Base-by-base conservation (phyloP, 2,797 vertebrate species). In the Pipistrellus nathusii region DNA sequence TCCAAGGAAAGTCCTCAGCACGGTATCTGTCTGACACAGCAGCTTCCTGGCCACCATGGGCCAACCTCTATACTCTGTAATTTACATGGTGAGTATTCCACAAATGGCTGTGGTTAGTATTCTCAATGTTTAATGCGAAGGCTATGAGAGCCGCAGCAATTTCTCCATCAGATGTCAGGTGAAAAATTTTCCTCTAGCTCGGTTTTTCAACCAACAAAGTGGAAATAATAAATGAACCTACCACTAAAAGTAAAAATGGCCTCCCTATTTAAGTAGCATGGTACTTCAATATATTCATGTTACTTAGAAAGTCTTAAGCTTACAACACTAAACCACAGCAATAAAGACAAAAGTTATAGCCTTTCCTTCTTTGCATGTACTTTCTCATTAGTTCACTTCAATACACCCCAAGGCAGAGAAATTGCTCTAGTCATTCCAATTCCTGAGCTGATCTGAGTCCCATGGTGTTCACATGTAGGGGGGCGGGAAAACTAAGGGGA, bases 131-230 rank as follows among this genome's bases (percentile, higher is more conserved):
- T 12, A 76, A 25, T 25, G 6, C 81, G 32, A 27, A 82, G 10
- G 38, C 41, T 8, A 71, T 14, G 6, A 91, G 51, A 80, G 4
- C 53, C 69, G n/a, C 82, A 87, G 32, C 68, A 51, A 73, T 92
- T 89, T 94, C 59, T 85, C 72, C 38, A n/a, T 78, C 92, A 81
- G 15, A 78, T 64, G 25, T 46, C 86, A 82, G 20, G 32, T 64
- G 59, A 76, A 41, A 46, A 64, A 83, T 71, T 44, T 73, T 55
- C 51, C 68, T 86, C 48, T 5, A 82, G 76, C n/a, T 89, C 23
- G 6, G 15, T 53, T 85, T 96, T 89, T 92, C 80, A 92, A 66
- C 30, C 73, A 75, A 57, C 51, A 89, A 94, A 90, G 75, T 84
- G 41, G 21, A 57, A 83, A 53, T 69, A 86, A 85, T 15, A 10